Evolutionary conservation across 2,113 vertebrate species (phyloP).

Genomic region (Gymnorhina tibicen): DNA sequence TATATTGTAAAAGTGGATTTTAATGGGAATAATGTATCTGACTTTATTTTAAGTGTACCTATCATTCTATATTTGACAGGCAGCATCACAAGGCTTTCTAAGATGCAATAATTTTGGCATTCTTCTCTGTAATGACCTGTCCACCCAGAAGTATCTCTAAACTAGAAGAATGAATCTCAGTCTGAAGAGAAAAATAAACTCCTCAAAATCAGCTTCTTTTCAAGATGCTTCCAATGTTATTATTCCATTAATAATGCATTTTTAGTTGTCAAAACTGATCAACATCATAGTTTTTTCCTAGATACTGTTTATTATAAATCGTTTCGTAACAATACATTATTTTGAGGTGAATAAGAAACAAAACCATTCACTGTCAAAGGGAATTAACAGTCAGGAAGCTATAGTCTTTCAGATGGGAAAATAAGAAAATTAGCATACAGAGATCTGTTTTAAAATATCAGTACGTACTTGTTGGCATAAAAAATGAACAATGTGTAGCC

Average conservation of each 20-base stretch:
- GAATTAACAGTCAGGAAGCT: conserved; percentile 62
- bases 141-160: conserved; percentile 29
- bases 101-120: not conserved
- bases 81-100: not conserved
- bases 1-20: conserved; percentile 35
- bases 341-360: conserved; percentile 70
- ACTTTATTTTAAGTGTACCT: not conserved
- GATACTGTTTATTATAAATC: conserved; percentile 73
- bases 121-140: conserved; percentile 33
- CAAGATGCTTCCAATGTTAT: conserved; percentile 65
- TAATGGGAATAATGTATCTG: not conserved
- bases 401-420: conserved; percentile 46
- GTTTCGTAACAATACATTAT: conserved; percentile 65
- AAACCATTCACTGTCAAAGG: conserved; percentile 63
- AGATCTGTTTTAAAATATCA: conserved; percentile 56
- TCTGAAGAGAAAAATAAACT: conserved; percentile 52
- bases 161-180: conserved; percentile 35
- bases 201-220: conserved; percentile 52
- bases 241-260: conserved; percentile 80
- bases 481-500: conserved; percentile 46
- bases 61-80: not conserved
- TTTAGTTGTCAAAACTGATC: conserved; percentile 76
- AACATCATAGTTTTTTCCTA: conserved; percentile 58
- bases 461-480: conserved; percentile 44
- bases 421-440: conserved; percentile 63